These are phyloP conservation scores for Aphaenogaster ashmeadi DNA, from an alignment of 1,140 invertebrate species.

Conservation along the genomic window DNA sequence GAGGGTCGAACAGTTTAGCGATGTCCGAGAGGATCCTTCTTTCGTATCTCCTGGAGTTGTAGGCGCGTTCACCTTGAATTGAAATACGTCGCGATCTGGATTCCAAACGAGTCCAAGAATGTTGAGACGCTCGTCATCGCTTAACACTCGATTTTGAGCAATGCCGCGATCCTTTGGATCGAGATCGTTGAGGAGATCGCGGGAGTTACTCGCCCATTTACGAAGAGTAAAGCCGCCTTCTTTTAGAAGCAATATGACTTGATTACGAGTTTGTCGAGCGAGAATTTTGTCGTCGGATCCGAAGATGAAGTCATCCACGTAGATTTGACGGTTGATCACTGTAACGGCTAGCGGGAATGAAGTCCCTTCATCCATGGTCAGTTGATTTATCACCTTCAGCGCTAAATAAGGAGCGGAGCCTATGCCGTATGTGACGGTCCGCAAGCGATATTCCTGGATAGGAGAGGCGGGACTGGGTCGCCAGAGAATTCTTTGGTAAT, in stretches of 20 bases:
- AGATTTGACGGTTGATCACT: not conserved
- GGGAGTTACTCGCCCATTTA: not conserved
- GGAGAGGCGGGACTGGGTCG: no score
- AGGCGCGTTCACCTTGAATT: not conserved
- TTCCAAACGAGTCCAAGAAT: not conserved
- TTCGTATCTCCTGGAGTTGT: not conserved
- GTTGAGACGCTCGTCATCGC: not conserved
- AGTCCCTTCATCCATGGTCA: not conserved
- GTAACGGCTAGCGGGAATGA: not conserved
- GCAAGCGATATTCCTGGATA: no score
- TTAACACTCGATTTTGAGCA: not conserved
- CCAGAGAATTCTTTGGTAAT: not conserved
- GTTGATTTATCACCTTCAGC: not conserved
- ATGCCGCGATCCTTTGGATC: not conserved
- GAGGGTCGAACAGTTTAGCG: constrained; percentile 10
- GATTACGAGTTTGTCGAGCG: not conserved
- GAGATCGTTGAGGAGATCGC: not conserved
- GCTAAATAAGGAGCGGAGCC: no score
- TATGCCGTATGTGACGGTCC: no score
- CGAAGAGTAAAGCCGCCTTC: not conserved
- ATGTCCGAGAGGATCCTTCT: not conserved
- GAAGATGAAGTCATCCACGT: not conserved
- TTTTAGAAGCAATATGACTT: not conserved
- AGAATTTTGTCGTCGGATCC: not conserved
- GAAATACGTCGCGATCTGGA: not conserved